Evolutionary conservation across 2,113 vertebrate species (phyloP), one percentile per base, ranked within the genome.

Genomic region (Salvelinus alpinus): DNA sequence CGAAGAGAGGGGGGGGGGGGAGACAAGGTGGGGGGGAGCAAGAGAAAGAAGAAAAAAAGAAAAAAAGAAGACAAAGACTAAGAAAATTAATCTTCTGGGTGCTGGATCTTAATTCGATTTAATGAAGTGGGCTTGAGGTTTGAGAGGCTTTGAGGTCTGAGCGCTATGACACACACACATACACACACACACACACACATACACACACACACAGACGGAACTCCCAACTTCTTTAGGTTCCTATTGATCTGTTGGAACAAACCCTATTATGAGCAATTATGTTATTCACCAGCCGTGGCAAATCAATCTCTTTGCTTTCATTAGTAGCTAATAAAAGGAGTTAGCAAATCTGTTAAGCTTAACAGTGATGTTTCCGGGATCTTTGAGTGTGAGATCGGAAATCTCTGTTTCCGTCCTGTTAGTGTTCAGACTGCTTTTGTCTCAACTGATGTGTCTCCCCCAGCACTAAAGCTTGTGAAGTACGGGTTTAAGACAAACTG

Each of bases 101-200:
- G 90, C 84, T 86, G 81, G 89, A 92, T 91, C 88, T 90, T 92
- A 92, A 92, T 92, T 89, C 82, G 84, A 85, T 92, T 91, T 92
- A 91, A 92, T 90, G 89, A 91, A 91, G 86, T 82, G 84, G 72
- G 77, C 78, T 87, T 84, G 84, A 86, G 78, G 83, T 85, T 85
- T 81, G 77, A 90, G 80, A 87, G 84, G 82, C 83, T 88, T 90
- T 90, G 73, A 64, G 27, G 82, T 54, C 13, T 54, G 51, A 54
- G 51, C 51, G 4, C 13, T 54, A 1, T 16, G 80, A 54, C 71
- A 47, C 44, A 59, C 29, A 64, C 65, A 75, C 71, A 24, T 47
- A 65, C 82, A 84, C 88, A 85, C 64, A 68, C 88, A 85, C 64
- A 68, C 65, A 76, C 71, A 77, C 64, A 68, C 64, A 54, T 64